These are phyloP conservation scores for Oceanodroma tethys DNA, from an alignment of 2,113 vertebrate genomes.

Conservation along the genomic window DNA sequence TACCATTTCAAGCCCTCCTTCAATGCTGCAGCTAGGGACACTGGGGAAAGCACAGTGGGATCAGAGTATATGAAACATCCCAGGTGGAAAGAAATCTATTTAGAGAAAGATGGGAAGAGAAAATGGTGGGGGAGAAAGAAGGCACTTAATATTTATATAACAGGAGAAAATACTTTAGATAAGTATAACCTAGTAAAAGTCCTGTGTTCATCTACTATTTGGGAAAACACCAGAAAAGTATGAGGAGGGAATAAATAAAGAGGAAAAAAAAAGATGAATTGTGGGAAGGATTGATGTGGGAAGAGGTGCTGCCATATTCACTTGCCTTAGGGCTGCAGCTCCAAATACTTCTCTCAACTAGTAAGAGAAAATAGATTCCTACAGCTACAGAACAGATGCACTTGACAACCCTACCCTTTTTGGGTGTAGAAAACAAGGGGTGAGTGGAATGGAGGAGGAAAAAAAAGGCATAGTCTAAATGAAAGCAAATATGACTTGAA, in stretches of 20 bases:
- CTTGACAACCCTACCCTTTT: background rate
- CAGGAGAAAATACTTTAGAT: background rate
- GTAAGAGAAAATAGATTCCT: background rate
- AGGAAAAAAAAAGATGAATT: background rate
- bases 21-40: background rate
- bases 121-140: background rate
- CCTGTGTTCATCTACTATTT: background rate
- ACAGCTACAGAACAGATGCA: background rate
- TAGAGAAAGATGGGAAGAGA: background rate
- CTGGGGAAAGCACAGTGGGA: background rate
- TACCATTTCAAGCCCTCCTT: background rate
- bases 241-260: background rate
- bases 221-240: background rate
- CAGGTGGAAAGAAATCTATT: background rate
- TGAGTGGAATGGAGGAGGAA: background rate
- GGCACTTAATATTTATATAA: background rate
- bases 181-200: background rate
- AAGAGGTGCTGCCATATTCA: background rate
- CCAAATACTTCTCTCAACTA: background rate
- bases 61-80: background rate
- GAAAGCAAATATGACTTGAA: background rate
- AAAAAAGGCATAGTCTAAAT: background rate
- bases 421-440: background rate
- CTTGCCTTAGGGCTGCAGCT: background rate
- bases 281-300: background rate